A percentile compares a stretch with the other conserved stretches of the same genome.
Conservation (phyloP, 2,888 invertebrate genomes). For the Cataglyphis albicans region DNA sequence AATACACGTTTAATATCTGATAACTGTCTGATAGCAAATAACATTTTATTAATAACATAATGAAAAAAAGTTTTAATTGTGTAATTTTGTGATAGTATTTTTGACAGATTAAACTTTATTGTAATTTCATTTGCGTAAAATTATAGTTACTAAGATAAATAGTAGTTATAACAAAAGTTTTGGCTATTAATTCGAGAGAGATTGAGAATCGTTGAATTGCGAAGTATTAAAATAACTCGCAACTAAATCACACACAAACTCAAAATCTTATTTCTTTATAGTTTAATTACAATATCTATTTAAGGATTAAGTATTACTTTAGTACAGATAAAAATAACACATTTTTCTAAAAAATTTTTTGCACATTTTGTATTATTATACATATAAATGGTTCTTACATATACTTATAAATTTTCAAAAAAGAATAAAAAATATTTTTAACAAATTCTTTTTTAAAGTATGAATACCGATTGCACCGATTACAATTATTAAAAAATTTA, state of each 20-base stretch:
- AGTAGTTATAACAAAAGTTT: conserved; percentile 41
- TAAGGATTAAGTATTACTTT: not conserved
- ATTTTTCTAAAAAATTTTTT: not conserved
- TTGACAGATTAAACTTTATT: conserved; percentile 63
- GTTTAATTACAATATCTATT: conserved; percentile 19
- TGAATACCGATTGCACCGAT: not conserved
- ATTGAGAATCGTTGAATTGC: conserved; percentile 27
- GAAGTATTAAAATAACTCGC: not conserved
- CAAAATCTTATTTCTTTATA: conserved; percentile 9
- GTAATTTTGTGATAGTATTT: conserved; percentile 32
- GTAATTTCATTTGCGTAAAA: conserved; percentile 30
- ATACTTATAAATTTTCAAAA: not conserved
- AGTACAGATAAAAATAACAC: not conserved
- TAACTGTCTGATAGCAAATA: not conserved
- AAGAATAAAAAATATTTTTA: not conserved
- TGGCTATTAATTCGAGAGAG: conserved; percentile 22
- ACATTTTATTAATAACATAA: not conserved
- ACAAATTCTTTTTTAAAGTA: not conserved
- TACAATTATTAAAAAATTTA: not conserved
- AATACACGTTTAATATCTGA: not conserved
- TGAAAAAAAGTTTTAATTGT: conserved; percentile 9
- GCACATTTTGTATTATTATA: not conserved
- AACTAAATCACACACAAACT: not conserved
- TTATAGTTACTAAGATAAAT: conserved; percentile 37
- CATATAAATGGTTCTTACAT: not conserved